These are phyloP conservation scores for Amphiprion percula DNA, from an alignment of 2,113 vertebrate species.

Conservation along the genomic window DNA sequence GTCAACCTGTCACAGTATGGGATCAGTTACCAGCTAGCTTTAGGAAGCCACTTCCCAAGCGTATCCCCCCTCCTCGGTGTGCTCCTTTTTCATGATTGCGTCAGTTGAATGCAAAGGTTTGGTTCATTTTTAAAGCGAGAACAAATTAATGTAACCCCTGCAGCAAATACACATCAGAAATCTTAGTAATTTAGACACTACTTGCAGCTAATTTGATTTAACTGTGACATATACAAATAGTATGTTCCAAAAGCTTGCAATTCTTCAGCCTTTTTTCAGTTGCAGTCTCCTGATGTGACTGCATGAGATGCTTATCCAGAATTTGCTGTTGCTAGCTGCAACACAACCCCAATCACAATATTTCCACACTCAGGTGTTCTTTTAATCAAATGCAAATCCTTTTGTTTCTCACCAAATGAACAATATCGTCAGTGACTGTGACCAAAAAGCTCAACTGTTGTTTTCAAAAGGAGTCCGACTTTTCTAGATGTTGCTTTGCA, in stretches of 20 bases:
- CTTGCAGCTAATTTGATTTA: neutral
- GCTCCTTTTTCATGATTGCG: neutral
- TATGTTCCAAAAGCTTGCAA: neutral
- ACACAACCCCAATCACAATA: neutral
- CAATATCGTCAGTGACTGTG: neutral
- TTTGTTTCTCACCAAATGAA: neutral
- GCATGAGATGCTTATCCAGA: neutral
- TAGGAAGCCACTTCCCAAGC: slow-evolving; percentile 18
- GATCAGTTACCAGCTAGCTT: slow-evolving; percentile 50
- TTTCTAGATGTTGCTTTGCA: neutral
- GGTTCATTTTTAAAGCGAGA: neutral
- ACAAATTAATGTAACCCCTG: neutral
- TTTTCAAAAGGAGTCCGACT: neutral
- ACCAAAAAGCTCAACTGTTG: neutral
- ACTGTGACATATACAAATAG: neutral
- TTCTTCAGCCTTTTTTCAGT: neutral
- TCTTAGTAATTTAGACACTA: neutral
- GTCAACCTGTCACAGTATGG: slow-evolving; percentile 48
- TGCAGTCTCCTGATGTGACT: neutral
- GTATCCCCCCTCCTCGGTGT: slow-evolving; percentile 5
- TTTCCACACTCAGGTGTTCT: neutral
- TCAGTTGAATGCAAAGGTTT: neutral
- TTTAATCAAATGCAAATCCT: neutral
- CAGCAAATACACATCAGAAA: neutral
- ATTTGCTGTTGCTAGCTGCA: neutral